A percentile compares a stretch with the other conserved stretches of the same genome.
These are phyloP conservation scores for Yponomeuta plumbellus DNA, from an alignment of 2,888 invertebrate species.

Conservation along the genomic window DNA sequence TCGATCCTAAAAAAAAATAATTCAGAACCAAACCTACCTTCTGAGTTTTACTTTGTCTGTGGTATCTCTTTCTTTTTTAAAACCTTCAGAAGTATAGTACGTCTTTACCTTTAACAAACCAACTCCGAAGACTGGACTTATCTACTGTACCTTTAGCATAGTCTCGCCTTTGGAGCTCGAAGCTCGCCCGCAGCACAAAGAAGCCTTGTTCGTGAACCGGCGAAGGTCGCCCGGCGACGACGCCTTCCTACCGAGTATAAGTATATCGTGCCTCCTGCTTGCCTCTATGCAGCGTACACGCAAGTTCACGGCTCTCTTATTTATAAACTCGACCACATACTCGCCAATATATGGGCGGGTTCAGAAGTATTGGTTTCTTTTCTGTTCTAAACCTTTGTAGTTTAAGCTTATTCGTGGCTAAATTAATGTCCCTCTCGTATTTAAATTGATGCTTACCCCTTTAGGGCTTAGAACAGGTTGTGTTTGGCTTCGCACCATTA, in stretches of 20 bases:
- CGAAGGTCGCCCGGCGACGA: slow-evolving; percentile 58
- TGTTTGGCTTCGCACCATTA: no score
- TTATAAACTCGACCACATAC: slow-evolving; percentile 26
- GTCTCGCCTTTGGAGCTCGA: background rate
- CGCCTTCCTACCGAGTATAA: slow-evolving; percentile 10
- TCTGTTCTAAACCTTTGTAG: no score
- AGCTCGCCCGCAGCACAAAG: slow-evolving; percentile 41
- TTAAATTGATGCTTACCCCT: no score
- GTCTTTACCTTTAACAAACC: no score
- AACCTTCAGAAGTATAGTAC: no score
- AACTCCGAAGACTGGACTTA: no score
- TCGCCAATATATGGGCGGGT: background rate
- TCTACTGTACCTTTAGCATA: slow-evolving; percentile 7
- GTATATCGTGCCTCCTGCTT: background rate
- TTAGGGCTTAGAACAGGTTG: no score
- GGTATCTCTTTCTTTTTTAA: no score
- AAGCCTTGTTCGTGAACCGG: slow-evolving; percentile 69
- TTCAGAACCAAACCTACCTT: no score
- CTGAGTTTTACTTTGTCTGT: no score
- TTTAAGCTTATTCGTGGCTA: no score
- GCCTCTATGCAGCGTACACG: background rate
- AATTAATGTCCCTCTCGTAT: no score
- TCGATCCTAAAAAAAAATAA: background rate
- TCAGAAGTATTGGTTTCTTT: background rate
- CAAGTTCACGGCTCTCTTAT: slow-evolving; percentile 26